Evolutionary conservation across 2,888 invertebrate species (phyloP).

Genomic region (Scelioninae gen. 2): DNA sequence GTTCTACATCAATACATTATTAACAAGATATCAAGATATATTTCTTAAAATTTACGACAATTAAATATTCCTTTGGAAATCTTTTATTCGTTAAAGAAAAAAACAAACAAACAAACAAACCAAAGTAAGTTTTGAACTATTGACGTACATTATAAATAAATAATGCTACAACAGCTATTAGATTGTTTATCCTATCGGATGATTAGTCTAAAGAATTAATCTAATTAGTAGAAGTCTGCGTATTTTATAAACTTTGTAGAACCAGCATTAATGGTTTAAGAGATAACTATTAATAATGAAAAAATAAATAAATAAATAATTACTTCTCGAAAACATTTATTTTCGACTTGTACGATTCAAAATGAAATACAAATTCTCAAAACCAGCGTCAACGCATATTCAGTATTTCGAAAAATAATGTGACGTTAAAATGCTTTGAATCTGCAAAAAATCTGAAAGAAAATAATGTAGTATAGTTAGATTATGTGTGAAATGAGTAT

Average conservation of each 20-base stretch:
- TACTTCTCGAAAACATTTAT: constrained; percentile 50
- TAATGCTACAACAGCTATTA: constrained; percentile 54
- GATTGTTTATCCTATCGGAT: constrained; percentile 55
- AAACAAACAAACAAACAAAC: constrained; percentile 32
- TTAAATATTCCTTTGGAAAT: constrained; percentile 37
- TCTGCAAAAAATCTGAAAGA: constrained; percentile 63
- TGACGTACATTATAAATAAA: constrained; percentile 49
- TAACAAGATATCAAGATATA: constrained; percentile 62
- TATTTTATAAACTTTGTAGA: constrained; percentile 60
- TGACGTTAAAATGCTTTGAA: constrained; percentile 74
- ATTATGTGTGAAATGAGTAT: constrained; percentile 30
- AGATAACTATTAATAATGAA: constrained; percentile 51
- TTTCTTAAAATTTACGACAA: constrained; percentile 62
- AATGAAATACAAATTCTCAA: constrained; percentile 68
- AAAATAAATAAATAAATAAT: constrained; percentile 39
- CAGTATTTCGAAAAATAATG: constrained; percentile 72
- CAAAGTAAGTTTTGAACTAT: constrained; percentile 52
- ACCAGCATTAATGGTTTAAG: constrained; percentile 59
- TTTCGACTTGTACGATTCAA: constrained; percentile 49
- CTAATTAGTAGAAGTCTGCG: constrained; percentile 57
- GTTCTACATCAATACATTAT: constrained; percentile 63
- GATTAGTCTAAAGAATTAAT: constrained; percentile 53
- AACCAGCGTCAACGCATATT: constrained; percentile 71
- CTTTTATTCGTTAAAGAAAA: constrained; percentile 39
- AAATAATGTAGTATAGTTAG: constrained; percentile 48